Evolutionary conservation across 2,797 vertebrate genomes (phyloP), one percentile per base, ranked within the genome.

Genomic region (Thalassophryne amazonica): DNA sequence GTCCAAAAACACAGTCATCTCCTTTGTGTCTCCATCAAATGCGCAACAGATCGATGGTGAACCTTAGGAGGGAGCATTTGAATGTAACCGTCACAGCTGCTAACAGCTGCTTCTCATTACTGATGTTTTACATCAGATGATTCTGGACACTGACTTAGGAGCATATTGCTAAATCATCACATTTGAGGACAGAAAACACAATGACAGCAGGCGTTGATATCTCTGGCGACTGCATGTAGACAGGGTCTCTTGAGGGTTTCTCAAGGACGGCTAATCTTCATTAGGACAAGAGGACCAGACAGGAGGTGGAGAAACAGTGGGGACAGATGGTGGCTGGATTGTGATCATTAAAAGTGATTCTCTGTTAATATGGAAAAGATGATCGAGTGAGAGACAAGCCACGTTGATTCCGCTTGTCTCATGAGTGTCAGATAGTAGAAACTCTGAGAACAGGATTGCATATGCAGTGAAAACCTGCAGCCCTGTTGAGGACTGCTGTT

Each of bases 71-170:
- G 2, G 14, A 47, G 51, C 42, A 33, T 47, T 53, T 51, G 34
- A 51, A 56, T 39, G 46, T 55, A 49, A 53, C 37, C 18, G n/a
- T 25, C 28, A 20, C n/a, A 78, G 81, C 72, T 69, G 74, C 64
- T 37, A 77, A 68, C 84, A 86, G 78, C 85, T 86, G 85, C 60
- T 71, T 72, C 81, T 82, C 68, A 78, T 84, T 82, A 75, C 73
- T 47, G 52, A 61, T 69, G 68, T 74, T 80, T n/a, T 72, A 76
- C 40, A 72, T 53, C 74, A 64, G 78, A 81, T 74, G 37, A 64
- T 69, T 59, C 81, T 73, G 71, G 76, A 86, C 65, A 58, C 52
- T 43, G 50, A 62, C 36, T 35, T 46, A 58, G 61, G 42, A 37
- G 33, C 20, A 32, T 59, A 39, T 37, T 55, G 74, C 67, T 62